These are phyloP conservation scores for Drosophila leontia DNA, from an alignment of 1,140 invertebrate genomes.

Conservation along the genomic window DNA sequence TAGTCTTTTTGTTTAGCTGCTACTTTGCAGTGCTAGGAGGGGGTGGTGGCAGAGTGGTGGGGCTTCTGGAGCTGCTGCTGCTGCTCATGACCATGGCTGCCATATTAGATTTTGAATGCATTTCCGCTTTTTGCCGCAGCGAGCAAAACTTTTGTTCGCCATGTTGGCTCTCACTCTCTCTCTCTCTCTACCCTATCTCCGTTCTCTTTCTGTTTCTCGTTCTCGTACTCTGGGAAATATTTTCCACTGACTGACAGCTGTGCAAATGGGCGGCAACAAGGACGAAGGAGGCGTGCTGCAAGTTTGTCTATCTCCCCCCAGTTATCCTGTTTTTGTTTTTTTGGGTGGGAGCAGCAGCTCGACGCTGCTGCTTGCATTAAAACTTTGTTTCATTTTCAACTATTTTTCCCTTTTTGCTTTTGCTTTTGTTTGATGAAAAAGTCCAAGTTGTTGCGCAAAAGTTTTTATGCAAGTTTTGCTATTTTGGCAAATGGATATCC, in stretches of 20 bases:
- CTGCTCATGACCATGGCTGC: constrained; percentile 84
- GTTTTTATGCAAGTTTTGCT: constrained; percentile 83
- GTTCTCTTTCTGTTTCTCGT: constrained; percentile 20
- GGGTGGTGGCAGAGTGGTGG: neutral
- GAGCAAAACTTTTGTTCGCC: constrained; percentile 79
- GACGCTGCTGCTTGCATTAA: constrained; percentile 65
- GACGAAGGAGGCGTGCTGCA: constrained; percentile 43
- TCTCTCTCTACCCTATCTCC: constrained; percentile 3
- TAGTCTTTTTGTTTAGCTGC: constrained; percentile 78
- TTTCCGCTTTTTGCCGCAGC: constrained; percentile 84
- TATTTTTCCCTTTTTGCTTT: constrained; percentile 59
- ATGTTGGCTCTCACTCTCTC: constrained; percentile 53
- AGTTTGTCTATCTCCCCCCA: constrained; percentile 46
- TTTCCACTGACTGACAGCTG: constrained; percentile 81
- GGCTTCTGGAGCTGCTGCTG: constrained; percentile 11
- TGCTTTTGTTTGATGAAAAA: constrained; percentile 79
- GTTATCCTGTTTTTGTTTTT: constrained; percentile 28
- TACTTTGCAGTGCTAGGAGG: constrained; percentile 53
- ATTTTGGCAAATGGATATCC: constrained; percentile 81
- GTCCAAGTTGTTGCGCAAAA: constrained; percentile 82
- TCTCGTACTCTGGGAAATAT: constrained; percentile 51
- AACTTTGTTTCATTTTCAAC: constrained; percentile 76
- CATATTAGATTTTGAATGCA: constrained; percentile 85
- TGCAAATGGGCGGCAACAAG: constrained; percentile 67
- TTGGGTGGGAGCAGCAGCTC: constrained; percentile 33